A percentile compares a stretch with the other conserved stretches of the same genome.
phyloP scores from a whole-genome alignment of 2,888 invertebrate species.

The Cacoxenus indagator region DNA sequence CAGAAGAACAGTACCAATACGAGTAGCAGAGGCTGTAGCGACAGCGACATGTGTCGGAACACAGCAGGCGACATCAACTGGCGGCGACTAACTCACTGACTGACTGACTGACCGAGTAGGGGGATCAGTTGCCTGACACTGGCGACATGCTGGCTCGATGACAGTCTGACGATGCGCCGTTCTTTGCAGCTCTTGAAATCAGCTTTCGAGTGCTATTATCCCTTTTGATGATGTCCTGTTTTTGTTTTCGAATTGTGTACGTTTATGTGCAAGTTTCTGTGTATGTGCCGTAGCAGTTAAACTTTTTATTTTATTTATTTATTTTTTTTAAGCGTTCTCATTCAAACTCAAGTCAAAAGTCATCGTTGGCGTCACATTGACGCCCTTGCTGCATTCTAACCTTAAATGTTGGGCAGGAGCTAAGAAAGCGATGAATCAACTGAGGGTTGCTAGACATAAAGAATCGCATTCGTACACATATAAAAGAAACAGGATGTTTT shows the following conservation, averaged over 20 bases:
- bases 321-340: neutral
- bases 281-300: neutral
- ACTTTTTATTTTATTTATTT: neutral
- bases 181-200: constrained; percentile 1
- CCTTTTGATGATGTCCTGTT: neutral
- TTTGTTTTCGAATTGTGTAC: neutral
- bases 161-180: neutral
- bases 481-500: constrained; percentile 51
- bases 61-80: constrained; percentile 33
- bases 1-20: constrained; percentile 41
- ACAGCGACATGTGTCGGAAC: constrained; percentile 29
- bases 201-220: neutral
- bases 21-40: constrained; percentile 58
- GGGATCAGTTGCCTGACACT: constrained; percentile 40
- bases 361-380: neutral
- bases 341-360: constrained; percentile 9
- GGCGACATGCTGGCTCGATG: constrained; percentile 47
- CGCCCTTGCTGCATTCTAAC: neutral
- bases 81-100: too few relatives aligned
- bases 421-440: neutral
- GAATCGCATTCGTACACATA: neutral
- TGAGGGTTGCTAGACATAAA: neutral
- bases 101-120: neutral
- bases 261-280: neutral
- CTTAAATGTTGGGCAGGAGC: too few relatives aligned